Evolutionary conservation across 2,113 vertebrate genomes (phyloP), one percentile per base, ranked within the genome.

Genomic region (Brachionichthys hirsutus): DNA sequence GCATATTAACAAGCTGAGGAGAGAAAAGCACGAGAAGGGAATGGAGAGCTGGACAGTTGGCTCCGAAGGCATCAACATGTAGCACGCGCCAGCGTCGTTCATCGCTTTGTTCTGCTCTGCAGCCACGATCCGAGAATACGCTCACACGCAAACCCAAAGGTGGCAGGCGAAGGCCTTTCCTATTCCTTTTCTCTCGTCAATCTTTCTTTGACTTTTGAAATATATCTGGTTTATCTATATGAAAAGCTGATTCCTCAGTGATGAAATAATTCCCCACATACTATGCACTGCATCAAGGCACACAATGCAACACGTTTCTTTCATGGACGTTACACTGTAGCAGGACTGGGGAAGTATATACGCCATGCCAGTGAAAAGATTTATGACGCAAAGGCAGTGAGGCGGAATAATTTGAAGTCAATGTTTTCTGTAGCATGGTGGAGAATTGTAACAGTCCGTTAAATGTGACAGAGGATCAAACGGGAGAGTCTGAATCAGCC

Each of bases 391-490:
- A 1, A 3, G 15, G 30, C 38, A 54, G 48, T 50, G 30, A 62
- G 54, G 47, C 7, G 1, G 16, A 64, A 53, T 30, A 30, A 30
- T 30, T 30, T 30, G 24, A 57, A 47, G 52, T 70, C 48, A 19
- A 8, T 64, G 67, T 54, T 67, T 63, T 60, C 20, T 62, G 24
- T 11, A 50, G 55, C 55, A 58, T 46, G 54, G 20, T 12, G n/a
- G 19, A 52, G 44, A 35, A 48, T 52, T 52, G 42, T 16, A 62
- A 78, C 30, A 19, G 50, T 59, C 59, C 9, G 41, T 67, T 71
- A 30, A 65, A 73, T 73, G 45, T 14, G 62, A 46, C 35, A 1
- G 19, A 48, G 16, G 54, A 78, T 82, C 68, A 81, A 78, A 80
- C 45, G 14, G 34, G 30, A 47, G 30, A 42, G 24, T 30, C 24